A percentile compares a stretch with the other conserved stretches of the same genome.
Evolutionary conservation across 2,888 invertebrate species (phyloP).

Genomic region (Acleris laterana): DNA sequence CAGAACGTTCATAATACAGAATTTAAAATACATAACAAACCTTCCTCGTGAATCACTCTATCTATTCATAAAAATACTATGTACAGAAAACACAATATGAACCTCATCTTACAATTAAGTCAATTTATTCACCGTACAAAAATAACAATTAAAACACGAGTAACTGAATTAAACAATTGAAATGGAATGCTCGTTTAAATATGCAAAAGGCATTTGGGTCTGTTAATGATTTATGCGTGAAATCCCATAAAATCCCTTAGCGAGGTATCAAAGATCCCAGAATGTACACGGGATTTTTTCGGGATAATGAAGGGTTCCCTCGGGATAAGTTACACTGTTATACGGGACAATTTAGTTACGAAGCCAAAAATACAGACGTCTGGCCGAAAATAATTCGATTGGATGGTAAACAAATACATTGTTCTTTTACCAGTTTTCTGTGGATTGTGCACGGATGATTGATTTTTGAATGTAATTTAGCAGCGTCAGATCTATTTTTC

Average conservation of each 20-base stretch:
- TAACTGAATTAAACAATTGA: slow-evolving; percentile 11
- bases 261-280: slow-evolving; percentile 28
- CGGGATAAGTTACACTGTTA: slow-evolving; percentile 27
- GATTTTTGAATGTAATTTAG: too few relatives aligned
- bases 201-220: slow-evolving; percentile 14
- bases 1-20: too few relatives aligned
- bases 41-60: too few relatives aligned
- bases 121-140: background rate
- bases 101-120: too few relatives aligned
- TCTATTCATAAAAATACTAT: too few relatives aligned
- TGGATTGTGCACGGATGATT: too few relatives aligned
- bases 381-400: slow-evolving; percentile 20
- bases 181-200: slow-evolving; percentile 20
- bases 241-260: slow-evolving; percentile 26
- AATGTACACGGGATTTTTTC: slow-evolving; percentile 26
- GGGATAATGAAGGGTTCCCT: slow-evolving; percentile 31
- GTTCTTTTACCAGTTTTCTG: too few relatives aligned
- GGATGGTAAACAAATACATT: slow-evolving; percentile 5
- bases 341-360: slow-evolving; percentile 28
- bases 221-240: slow-evolving; percentile 21
- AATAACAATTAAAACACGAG: background rate
- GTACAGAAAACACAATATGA: too few relatives aligned
- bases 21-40: too few relatives aligned
- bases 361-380: slow-evolving; percentile 30
- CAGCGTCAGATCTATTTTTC: too few relatives aligned